phyloP scores from a whole-genome alignment of 2,888 invertebrate genomes.

The Siphlonurus alternatus region DNA sequence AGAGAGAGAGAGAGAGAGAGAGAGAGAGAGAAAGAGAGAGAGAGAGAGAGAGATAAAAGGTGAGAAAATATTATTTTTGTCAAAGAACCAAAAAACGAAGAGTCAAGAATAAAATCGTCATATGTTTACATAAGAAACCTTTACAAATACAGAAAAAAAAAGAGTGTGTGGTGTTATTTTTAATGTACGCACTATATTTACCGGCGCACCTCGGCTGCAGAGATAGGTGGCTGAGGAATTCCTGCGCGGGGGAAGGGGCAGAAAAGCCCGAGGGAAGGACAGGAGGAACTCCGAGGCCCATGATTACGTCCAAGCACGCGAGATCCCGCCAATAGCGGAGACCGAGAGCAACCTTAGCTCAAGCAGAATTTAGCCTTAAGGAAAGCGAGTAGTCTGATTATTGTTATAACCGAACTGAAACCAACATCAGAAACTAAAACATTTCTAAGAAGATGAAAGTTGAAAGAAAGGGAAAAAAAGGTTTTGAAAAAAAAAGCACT shows the following conservation, averaged over 20 bases:
- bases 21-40: too few species aligned
- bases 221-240: too few species aligned
- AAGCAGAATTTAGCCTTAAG: background rate
- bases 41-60: too few species aligned
- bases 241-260: background rate
- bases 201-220: background rate
- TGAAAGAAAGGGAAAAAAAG: too few species aligned
- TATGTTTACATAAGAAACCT: too few species aligned
- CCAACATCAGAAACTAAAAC: too few species aligned
- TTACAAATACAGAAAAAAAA: too few species aligned
- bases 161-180: background rate
- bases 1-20: too few species aligned
- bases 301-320: background rate
- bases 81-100: too few species aligned
- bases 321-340: background rate
- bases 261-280: background rate
- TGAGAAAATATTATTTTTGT: too few species aligned
- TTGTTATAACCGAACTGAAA: background rate
- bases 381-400: background rate
- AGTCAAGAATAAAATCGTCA: too few species aligned
- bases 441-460: too few species aligned
- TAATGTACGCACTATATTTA: background rate
- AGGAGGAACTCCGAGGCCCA: background rate
- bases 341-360: background rate
- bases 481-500: background rate